Percentiles rank a stretch among this genome's conserved stretches.
Conservation (phyloP, 2,888 invertebrate species). For the Campoplex capitator region DNA sequence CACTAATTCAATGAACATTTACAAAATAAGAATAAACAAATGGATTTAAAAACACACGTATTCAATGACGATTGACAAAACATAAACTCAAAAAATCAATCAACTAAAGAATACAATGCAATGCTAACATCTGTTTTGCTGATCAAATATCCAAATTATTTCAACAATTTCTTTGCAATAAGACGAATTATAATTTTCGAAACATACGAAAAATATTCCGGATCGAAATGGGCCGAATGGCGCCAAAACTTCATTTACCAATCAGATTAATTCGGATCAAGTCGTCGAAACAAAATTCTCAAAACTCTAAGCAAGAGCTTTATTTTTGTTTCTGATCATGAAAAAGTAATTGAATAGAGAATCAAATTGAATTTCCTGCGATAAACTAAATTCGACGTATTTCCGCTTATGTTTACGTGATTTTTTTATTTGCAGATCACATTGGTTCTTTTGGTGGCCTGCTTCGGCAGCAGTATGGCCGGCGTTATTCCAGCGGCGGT, state of each 20-base stretch:
- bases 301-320: background rate
- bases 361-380: too few species aligned
- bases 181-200: background rate
- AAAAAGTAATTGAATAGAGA: background rate
- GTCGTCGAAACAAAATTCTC: background rate
- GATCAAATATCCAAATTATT: background rate
- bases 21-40: background rate
- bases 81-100: background rate
- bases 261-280: too few species aligned
- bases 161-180: background rate
- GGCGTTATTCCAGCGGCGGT: slow-evolving; percentile 83
- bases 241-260: too few species aligned
- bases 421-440: slow-evolving; percentile 64
- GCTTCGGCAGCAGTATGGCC: slow-evolving; percentile 82
- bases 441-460: slow-evolving; percentile 67
- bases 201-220: background rate
- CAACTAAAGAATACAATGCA: background rate
- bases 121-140: background rate
- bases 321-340: background rate
- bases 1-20: background rate
- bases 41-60: background rate
- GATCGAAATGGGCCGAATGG: background rate
- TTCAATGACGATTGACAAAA: background rate
- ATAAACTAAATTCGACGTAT: background rate
- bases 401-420: background rate